A percentile compares a stretch with the other conserved stretches of the same genome.
Conservation (phyloP, 2,888 invertebrate genomes). For the Crocallis elinguaria region DNA sequence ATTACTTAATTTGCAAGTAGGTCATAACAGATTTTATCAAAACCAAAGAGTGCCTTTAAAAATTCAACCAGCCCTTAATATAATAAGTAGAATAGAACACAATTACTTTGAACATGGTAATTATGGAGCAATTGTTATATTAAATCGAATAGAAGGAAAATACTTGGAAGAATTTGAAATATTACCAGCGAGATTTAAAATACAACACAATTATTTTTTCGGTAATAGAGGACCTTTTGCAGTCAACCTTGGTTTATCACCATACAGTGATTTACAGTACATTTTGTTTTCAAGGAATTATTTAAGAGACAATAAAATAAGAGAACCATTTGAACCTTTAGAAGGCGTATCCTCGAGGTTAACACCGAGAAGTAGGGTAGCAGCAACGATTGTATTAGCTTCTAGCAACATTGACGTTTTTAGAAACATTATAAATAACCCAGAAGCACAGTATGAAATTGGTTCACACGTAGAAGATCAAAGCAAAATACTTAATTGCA, state of each 20-base stretch:
- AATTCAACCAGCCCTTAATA: constrained; percentile 92
- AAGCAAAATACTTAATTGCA: constrained; percentile 96
- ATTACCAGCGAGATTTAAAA: constrained; percentile 88
- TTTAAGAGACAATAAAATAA: constrained; percentile 92
- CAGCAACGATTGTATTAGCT: constrained; percentile 96
- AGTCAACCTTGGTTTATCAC: constrained; percentile 93
- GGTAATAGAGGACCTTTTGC: constrained; percentile 95
- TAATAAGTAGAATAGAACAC: constrained; percentile 91
- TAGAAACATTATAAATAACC: constrained; percentile 96
- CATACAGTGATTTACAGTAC: constrained; percentile 92
- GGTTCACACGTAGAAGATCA: constrained; percentile 98
- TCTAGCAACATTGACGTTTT: constrained; percentile 95
- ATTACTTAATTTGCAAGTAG: constrained; percentile 89
- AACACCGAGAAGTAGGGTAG: constrained; percentile 95
- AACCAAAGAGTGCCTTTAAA: constrained; percentile 91
- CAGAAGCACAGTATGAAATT: constrained; percentile 95
- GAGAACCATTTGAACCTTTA: constrained; percentile 91
- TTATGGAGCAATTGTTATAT: constrained; percentile 93
- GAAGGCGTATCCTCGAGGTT: constrained; percentile 88
- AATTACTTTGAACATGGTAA: constrained; percentile 94
- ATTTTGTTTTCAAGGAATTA: constrained; percentile 95
- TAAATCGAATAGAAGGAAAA: constrained; percentile 87
- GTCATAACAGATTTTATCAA: constrained; percentile 92
- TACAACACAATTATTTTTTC: constrained; percentile 95
- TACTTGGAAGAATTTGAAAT: constrained; percentile 91